Conservation (phyloP, 2,797 vertebrate species). For the Selene dorsalis region DNA sequence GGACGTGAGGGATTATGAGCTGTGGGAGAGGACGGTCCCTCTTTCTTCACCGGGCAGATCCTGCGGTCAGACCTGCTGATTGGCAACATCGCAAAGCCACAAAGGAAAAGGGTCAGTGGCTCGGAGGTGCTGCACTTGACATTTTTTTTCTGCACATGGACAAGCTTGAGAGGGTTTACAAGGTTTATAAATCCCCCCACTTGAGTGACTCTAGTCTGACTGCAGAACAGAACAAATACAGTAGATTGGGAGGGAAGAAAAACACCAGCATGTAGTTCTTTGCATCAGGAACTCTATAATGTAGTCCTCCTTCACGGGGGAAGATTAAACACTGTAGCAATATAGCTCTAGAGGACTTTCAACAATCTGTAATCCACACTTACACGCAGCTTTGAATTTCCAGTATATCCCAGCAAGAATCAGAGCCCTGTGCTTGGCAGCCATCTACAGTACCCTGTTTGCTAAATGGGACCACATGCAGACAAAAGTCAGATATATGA, state of each 20-base stretch:
- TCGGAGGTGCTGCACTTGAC: constrained; percentile 21
- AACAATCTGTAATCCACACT: constrained; percentile 11
- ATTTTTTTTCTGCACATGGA: constrained; percentile 27
- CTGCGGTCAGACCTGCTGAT: constrained; percentile 53
- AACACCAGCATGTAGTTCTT: background rate
- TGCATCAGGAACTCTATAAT: background rate
- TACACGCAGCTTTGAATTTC: constrained; percentile 6
- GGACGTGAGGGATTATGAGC: constrained; percentile 66
- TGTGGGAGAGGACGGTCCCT: constrained; percentile 61
- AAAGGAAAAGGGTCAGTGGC: constrained; percentile 14
- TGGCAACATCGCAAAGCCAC: constrained; percentile 43
- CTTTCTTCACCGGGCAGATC: constrained; percentile 42
- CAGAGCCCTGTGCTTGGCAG: constrained; percentile 29
- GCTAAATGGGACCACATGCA: constrained; percentile 62
- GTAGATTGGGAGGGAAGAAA: background rate
- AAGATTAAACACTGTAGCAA: background rate
- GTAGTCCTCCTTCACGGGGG: background rate
- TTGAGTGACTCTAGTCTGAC: constrained; percentile 11
- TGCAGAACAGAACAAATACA: constrained; percentile 35
- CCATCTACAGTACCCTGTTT: constrained; percentile 13
- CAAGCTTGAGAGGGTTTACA: constrained; percentile 31
- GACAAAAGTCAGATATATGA: constrained; percentile 50
- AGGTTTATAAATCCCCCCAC: constrained; percentile 33
- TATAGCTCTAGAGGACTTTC: background rate
- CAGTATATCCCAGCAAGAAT: constrained; percentile 32